Base-by-base conservation (phyloP, 2,888 invertebrate genomes). In the Trichacis sp. region DNA sequence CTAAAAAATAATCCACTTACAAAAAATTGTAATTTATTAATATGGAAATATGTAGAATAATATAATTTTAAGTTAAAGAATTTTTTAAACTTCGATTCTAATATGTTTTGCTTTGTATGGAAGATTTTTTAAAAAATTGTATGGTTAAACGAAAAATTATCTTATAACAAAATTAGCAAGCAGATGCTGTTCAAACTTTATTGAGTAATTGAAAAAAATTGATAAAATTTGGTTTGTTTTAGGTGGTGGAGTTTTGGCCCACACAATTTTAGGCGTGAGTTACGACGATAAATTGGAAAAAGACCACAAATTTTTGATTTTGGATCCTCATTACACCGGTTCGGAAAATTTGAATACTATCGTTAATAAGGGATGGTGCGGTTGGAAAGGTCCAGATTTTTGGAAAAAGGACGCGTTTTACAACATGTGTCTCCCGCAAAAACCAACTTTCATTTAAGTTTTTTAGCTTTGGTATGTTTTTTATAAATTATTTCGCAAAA, bases 291-390 rank as follows among this genome's bases (percentile, higher is more conserved):
- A 87, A 14, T 92, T 92, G 8, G 57, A 54, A 11, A 93, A 93
- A 15, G 92, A 94, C 66, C 88, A 93, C 0, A 92, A 92, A 75
- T 99, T 96, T 85, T 89, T 99, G n/a, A 94, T 99, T 73, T 87
- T 99, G 36, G 99, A 99, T 87, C 99, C 99, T 0, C 99, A 99
- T 85, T 99, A 96, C 84, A 97, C 95, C 0, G 98, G 96, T 0
- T 84, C 87, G 0, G 97, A 98, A 76, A 93, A 96, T 77, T 82
- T 97, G 49, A 86, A 88, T 29, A 88, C 87, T 0, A 90, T 95
- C 49, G 86, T 91, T 69, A 88, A 86, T 63, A 94, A 97, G 87
- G 97, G 98, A 4, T 97, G 97, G 96, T 98, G 98, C 83, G 95
- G 94, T 0, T 99, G 99, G 99, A 99, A 99, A 84, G 91, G 90